phyloP scores from a whole-genome alignment of 2,113 vertebrate species.

The Arenaria interpres region DNA sequence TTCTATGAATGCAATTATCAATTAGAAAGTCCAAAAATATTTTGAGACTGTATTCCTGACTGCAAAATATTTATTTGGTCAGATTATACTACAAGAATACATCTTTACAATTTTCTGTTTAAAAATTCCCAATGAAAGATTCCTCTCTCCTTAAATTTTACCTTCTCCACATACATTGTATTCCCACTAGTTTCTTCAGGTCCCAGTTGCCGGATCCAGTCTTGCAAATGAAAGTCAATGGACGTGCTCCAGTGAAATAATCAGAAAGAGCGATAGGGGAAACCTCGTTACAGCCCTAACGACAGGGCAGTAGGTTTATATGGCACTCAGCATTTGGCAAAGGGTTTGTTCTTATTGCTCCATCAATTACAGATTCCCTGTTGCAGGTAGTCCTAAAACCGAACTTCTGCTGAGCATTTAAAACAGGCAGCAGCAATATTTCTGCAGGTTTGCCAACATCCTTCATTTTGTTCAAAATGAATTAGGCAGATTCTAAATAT shows the following conservation, averaged over 20 bases:
- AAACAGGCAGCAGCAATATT: neutral
- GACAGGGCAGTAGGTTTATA: neutral
- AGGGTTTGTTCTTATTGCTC: neutral
- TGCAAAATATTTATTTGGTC: neutral
- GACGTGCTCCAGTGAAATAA: neutral
- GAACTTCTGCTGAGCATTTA: neutral
- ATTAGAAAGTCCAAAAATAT: neutral
- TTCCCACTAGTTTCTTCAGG: neutral
- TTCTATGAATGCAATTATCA: neutral
- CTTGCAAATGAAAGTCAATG: neutral
- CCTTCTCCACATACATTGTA: accelerated
- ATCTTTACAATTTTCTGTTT: neutral
- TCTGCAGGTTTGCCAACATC: neutral
- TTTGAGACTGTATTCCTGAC: neutral
- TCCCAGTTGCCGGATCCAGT: neutral
- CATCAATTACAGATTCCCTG: neutral
- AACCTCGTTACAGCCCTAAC: neutral
- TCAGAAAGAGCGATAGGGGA: neutral
- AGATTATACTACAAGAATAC: neutral
- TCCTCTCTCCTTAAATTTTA: neutral
- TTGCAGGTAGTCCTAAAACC: neutral
- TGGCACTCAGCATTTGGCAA: neutral
- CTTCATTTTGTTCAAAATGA: neutral
- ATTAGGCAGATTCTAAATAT: neutral
- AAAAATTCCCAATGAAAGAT: neutral